Evolutionary conservation across 2,888 invertebrate species (phyloP).

Genomic region (Ganaspis brasiliensis): DNA sequence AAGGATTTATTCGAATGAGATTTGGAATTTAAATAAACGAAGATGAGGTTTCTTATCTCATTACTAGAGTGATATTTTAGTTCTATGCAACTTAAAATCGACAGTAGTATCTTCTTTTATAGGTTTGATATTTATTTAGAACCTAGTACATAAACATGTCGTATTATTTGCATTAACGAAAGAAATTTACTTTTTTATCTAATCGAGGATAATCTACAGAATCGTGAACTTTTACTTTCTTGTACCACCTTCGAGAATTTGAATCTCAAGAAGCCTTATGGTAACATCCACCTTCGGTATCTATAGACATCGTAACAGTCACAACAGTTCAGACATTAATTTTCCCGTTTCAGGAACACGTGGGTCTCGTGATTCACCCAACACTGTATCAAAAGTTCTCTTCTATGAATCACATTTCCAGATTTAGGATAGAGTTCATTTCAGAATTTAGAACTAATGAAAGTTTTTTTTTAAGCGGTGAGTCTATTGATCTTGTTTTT

Average conservation of each 20-base stretch:
- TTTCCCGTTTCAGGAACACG: slow-evolving; percentile 55
- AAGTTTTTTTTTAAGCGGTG: too few species aligned
- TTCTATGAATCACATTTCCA: slow-evolving; percentile 6
- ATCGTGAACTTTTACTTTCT: slow-evolving; percentile 55
- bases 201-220: not conserved
- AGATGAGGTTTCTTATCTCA: slow-evolving; percentile 9
- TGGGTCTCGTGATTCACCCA: slow-evolving; percentile 66
- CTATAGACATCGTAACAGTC: slow-evolving; percentile 18
- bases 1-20: too few species aligned
- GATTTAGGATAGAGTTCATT: not conserved
- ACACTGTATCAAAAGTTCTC: slow-evolving; percentile 48
- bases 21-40: too few species aligned
- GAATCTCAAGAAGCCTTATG: slow-evolving; percentile 37
- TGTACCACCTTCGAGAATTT: slow-evolving; percentile 43
- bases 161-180: not conserved
- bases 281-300: slow-evolving; percentile 65
- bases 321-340: slow-evolving; percentile 56
- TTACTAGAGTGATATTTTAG: not conserved
- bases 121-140: slow-evolving; percentile 4
- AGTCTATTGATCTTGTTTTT: too few species aligned
- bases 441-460: too few species aligned
- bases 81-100: not conserved
- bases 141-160: not conserved
- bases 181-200: slow-evolving; percentile 9
- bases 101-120: not conserved